Percentiles rank a stretch among this genome's conserved stretches.
These are phyloP conservation scores for Potamilus streckersoni DNA, from an alignment of 1,140 invertebrate genomes.

Conservation along the genomic window DNA sequence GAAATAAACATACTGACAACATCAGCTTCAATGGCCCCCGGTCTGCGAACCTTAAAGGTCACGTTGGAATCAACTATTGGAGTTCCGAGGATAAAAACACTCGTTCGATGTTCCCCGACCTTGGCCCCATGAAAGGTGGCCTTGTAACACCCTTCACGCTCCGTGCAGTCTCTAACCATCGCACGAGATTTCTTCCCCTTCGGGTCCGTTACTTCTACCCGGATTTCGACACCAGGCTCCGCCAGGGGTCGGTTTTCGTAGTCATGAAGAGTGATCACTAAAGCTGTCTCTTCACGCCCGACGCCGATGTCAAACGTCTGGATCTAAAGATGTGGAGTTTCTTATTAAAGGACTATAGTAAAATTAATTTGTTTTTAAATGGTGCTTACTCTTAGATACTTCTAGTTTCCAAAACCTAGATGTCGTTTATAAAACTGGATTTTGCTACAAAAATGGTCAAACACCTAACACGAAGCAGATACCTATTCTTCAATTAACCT, in stretches of 20 bases:
- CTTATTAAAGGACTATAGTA: too few relatives aligned
- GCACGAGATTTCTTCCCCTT: constrained; percentile 26
- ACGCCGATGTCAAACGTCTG: constrained; percentile 33
- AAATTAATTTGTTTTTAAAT: too few relatives aligned
- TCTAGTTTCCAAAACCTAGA: too few relatives aligned
- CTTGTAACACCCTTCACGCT: constrained; percentile 27
- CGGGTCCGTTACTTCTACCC: constrained; percentile 24
- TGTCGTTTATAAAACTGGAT: too few relatives aligned
- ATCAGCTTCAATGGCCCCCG: constrained; percentile 22
- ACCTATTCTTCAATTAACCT: too few relatives aligned
- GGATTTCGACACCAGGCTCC: constrained; percentile 29
- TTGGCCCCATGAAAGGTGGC: constrained; percentile 19
- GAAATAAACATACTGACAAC: constrained; percentile 16
- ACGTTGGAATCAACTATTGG: constrained; percentile 27
- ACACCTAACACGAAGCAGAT: too few relatives aligned
- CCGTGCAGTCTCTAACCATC: constrained; percentile 25
- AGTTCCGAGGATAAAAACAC: constrained; percentile 27
- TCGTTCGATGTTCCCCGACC: constrained; percentile 26
- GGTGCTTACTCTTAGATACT: too few relatives aligned
- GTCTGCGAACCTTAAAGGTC: constrained; percentile 26
- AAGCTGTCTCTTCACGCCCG: constrained; percentile 27
- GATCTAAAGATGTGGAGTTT: constrained; percentile 3
- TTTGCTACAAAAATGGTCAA: too few relatives aligned
- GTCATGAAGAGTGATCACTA: constrained; percentile 32
- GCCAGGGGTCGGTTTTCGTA: constrained; percentile 31